Evolutionary conservation across 1,140 invertebrate genomes (phyloP).

Genomic region (Diorhabda carinulata): DNA sequence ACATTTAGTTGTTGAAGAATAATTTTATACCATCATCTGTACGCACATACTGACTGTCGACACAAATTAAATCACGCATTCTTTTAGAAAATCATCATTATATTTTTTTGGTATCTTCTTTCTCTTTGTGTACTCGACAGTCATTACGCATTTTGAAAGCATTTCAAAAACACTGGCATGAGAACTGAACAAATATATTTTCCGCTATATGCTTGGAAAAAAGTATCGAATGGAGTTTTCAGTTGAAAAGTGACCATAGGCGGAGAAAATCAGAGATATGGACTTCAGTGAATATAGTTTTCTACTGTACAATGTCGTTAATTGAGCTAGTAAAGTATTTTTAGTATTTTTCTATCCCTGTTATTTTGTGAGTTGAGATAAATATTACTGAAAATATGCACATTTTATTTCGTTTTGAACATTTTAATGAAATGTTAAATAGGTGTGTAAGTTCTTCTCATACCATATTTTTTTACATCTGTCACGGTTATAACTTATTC

Average conservation of each 20-base stretch:
- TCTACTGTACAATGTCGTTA: too few species aligned
- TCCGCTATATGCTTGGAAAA: background rate
- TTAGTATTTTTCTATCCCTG: too few species aligned
- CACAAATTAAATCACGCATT: background rate
- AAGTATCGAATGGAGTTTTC: background rate
- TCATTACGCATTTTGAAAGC: slow-evolving; percentile 2
- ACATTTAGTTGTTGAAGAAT: background rate
- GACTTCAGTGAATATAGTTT: too few species aligned
- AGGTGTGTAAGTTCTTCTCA: too few species aligned
- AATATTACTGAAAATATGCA: too few species aligned
- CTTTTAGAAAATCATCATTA: slow-evolving; percentile 1
- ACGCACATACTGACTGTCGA: background rate
- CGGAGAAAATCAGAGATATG: background rate
- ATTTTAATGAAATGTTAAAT: too few species aligned
- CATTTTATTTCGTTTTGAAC: too few species aligned
- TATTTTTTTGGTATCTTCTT: background rate
- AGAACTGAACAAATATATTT: slow-evolving; percentile 1
- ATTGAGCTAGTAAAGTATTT: too few species aligned
- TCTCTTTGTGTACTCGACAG: slow-evolving; percentile 1
- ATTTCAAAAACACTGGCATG: background rate
- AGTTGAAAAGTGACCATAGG: background rate
- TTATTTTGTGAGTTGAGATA: too few species aligned
- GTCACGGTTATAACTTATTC: too few species aligned
- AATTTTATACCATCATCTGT: background rate
- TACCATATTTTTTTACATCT: too few species aligned